Percentiles rank a stretch among this genome's conserved stretches.
These are phyloP conservation scores for Chionodraco myersi DNA, from an alignment of 2,113 vertebrate genomes.

Conservation along the genomic window DNA sequence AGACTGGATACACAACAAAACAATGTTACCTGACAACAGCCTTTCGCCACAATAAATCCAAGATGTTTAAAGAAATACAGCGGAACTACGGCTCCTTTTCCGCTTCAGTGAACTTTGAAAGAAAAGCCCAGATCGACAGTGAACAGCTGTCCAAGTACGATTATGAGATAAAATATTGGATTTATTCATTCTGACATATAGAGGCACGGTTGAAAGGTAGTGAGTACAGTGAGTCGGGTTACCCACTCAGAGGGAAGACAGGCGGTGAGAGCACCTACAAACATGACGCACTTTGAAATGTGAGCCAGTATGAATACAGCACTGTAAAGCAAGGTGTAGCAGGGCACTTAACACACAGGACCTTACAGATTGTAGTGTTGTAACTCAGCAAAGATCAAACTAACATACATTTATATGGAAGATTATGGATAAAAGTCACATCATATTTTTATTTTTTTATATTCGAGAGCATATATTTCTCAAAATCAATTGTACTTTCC, in stretches of 20 bases:
- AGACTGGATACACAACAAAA: conserved; percentile 72
- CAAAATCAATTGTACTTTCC: background rate
- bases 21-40: conserved; percentile 78
- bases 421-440: background rate
- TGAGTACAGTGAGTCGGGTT: conserved; percentile 48
- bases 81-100: conserved; percentile 63
- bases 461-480: too few relatives aligned
- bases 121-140: conserved; percentile 42
- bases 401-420: background rate
- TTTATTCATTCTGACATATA: conserved; percentile 62
- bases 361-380: background rate
- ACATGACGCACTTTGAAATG: conserved; percentile 40
- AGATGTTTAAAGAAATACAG: conserved; percentile 62
- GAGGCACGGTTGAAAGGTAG: conserved; percentile 42
- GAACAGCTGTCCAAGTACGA: conserved; percentile 59
- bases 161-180: conserved; percentile 65
- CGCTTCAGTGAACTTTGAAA: conserved; percentile 58
- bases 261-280: conserved; percentile 28
- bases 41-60: conserved; percentile 64
- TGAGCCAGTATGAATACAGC: conserved; percentile 32
- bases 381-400: background rate
- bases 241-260: conserved; percentile 29
- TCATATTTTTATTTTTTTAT: background rate
- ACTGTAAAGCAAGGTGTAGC: conserved; percentile 7
- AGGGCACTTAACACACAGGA: background rate